Percentiles rank a stretch among this genome's conserved stretches.
phyloP scores from a whole-genome alignment of 2,797 vertebrate species.

The Pristis pectinata region DNA sequence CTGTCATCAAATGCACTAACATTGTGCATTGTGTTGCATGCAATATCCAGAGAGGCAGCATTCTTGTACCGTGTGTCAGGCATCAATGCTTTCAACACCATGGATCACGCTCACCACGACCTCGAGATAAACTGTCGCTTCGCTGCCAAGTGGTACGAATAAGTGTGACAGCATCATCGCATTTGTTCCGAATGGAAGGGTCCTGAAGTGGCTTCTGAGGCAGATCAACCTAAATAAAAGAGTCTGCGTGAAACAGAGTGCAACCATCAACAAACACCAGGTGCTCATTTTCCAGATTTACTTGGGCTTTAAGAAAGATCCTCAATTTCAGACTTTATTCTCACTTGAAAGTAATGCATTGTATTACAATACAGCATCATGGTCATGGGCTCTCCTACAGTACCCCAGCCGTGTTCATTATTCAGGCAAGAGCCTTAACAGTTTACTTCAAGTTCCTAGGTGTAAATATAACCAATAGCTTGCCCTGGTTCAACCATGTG shows the following conservation, averaged over 20 bases:
- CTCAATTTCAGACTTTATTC: neutral
- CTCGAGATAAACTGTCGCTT: constrained; percentile 87
- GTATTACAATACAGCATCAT: neutral
- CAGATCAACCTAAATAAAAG: constrained; percentile 67
- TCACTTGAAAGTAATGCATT: neutral
- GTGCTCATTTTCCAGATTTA: too few relatives aligned
- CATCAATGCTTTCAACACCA: constrained; percentile 72
- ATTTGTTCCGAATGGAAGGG: constrained; percentile 68
- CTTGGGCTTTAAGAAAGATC: too few relatives aligned
- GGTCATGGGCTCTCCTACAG: too few relatives aligned
- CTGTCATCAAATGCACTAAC: neutral
- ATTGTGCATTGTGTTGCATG: neutral
- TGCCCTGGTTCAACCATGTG: too few relatives aligned
- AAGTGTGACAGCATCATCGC: constrained; percentile 77
- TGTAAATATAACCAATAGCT: too few relatives aligned
- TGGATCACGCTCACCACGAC: constrained; percentile 83
- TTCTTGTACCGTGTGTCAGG: too few relatives aligned
- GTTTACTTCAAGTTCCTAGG: too few relatives aligned
- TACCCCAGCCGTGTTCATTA: neutral
- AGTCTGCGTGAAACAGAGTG: accelerated
- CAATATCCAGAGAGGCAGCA: neutral
- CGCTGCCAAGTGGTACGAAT: constrained; percentile 89
- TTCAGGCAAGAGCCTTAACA: neutral
- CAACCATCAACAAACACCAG: accelerated
- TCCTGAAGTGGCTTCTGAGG: constrained; percentile 66